Evolutionary conservation across 2,797 vertebrate species (phyloP).

Genomic region (Myotis vivesi): DNA sequence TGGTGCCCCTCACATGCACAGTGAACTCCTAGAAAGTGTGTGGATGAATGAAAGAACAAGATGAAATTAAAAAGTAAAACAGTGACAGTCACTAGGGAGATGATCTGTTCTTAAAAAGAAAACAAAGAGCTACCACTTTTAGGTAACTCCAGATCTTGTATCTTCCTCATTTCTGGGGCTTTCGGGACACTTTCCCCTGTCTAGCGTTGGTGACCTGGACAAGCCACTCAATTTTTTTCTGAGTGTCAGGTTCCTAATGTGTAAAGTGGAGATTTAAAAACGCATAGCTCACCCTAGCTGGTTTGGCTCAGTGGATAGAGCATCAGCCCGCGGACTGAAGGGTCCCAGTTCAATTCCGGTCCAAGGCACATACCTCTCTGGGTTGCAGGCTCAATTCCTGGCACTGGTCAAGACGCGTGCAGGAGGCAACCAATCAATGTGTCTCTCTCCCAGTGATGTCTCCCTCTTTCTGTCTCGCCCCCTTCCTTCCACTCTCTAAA

Average conservation of each 20-base stretch:
- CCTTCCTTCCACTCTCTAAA: too few species aligned
- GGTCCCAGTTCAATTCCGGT: too few species aligned
- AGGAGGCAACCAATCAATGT: too few species aligned
- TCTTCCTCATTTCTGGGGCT: not conserved
- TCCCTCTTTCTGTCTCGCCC: too few species aligned
- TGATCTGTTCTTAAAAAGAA: not conserved
- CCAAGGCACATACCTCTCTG: too few species aligned
- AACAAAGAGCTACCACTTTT: not conserved
- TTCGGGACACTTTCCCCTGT: not conserved
- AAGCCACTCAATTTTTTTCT: not conserved
- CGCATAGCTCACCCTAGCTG: not conserved
- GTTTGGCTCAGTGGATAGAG: too few species aligned
- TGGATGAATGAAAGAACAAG: not conserved
- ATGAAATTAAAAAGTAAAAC: not conserved
- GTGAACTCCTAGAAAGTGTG: not conserved
- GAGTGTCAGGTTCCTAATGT: not conserved
- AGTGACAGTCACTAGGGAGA: not conserved
- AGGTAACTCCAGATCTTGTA: not conserved
- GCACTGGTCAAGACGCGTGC: too few species aligned
- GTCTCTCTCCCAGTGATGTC: too few species aligned
- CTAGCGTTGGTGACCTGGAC: not conserved
- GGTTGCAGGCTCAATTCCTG: too few species aligned
- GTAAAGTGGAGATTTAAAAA: not conserved
- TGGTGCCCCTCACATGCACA: not conserved
- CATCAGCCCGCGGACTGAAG: fast-evolving